Base-by-base conservation (phyloP, 2,797 vertebrate genomes). In the Champsocephalus gunnari region DNA sequence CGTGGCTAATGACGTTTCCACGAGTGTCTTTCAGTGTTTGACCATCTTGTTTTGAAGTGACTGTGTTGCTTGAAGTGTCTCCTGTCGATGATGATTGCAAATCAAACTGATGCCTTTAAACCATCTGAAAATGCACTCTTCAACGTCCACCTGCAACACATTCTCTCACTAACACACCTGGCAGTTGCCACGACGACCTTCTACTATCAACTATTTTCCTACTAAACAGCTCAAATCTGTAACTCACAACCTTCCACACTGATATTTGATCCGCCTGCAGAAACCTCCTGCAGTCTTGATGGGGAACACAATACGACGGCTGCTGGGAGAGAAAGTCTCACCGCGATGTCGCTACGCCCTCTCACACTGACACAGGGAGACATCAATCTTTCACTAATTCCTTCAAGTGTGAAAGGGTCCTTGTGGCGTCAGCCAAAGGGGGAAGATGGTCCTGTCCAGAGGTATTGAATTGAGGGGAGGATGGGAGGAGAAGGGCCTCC, bases 311-410 rank as follows among this genome's bases (percentile, higher is more conserved):
- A 83, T 57, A 80, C 57, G 54, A 67, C 28, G 24, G 62, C 86
- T 78, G 80, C 66, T 64, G 71, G 54, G 79, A 59, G 79, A 88
- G 79, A 88, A 81, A 77, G 73, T 81, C 80, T 72, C 66, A 59
- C 78, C 55, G 41, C 66, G 21, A 65, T 50, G 84, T 76, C 5
- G 60, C 81, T 69, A 66, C 65, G 65, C 82, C 88, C 88, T 74
- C 87, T 86, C 77, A 11, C 81, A 77, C 82, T 65, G 80, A 81
- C 83, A 66, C 74, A 72, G 76, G 66, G 84, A 87, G 79, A 90
- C 93, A 95, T 96, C 93, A 94, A 95, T 95, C 95, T 94, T 88
- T 89, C 89, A 86, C 90, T 95, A 95, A 95, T 95, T 95, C 93
- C 93, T 94, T 93, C 92, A 94, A 92, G 92, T 94, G 91, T 95